These are phyloP conservation scores for Eupithecia insigniata DNA, from an alignment of 2,888 invertebrate genomes.

Conservation along the genomic window DNA sequence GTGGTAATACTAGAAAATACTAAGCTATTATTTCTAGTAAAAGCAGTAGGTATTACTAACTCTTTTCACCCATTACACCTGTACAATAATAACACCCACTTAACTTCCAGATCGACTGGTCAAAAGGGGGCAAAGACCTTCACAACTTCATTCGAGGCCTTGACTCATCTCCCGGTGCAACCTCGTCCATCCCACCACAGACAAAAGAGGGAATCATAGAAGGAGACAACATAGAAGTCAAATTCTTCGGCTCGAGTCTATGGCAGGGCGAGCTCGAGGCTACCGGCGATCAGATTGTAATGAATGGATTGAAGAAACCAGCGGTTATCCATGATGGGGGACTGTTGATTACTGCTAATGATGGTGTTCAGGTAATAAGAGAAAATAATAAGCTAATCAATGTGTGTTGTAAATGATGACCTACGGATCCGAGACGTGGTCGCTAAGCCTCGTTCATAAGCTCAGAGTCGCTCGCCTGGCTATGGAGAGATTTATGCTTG, in stretches of 20 bases:
- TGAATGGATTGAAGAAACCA: conserved; percentile 85
- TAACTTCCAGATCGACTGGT: conserved; percentile 87
- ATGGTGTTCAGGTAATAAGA: conserved; percentile 87
- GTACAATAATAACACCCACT: background rate
- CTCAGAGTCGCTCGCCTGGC: no score
- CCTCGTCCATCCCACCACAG: conserved; percentile 81
- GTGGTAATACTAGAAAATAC: no score
- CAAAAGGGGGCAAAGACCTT: conserved; percentile 87
- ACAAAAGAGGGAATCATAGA: conserved; percentile 70
- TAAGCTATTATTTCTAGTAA: no score
- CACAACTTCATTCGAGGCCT: conserved; percentile 97
- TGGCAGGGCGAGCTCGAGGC: conserved; percentile 85
- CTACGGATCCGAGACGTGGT: no score
- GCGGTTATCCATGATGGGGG: conserved; percentile 91
- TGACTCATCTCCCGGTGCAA: conserved; percentile 97
- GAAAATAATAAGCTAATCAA: no score
- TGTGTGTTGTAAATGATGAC: no score
- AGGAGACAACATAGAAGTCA: conserved; percentile 66
- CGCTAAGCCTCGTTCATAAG: no score
- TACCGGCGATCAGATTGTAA: conserved; percentile 82
- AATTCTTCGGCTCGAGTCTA: conserved; percentile 91
- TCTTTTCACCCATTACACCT: background rate
- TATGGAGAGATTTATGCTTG: no score
- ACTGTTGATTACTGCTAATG: conserved; percentile 91
- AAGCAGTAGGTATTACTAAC: no score